Conservation (phyloP, 2,888 invertebrate genomes). For the Globia sparganii region DNA sequence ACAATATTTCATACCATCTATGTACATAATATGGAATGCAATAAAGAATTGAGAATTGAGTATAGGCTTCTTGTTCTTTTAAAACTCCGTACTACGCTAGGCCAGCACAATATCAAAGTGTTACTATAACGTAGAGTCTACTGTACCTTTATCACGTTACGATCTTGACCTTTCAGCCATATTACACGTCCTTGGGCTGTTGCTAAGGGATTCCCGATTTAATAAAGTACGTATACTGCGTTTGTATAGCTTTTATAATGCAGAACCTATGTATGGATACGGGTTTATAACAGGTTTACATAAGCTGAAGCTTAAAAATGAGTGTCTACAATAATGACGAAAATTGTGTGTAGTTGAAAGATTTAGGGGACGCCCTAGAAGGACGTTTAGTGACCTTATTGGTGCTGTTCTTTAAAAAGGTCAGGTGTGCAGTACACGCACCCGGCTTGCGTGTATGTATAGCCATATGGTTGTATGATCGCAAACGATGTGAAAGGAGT, state of each 20-base stretch:
- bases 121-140: not conserved
- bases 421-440: not conserved
- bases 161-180: slow-evolving; percentile 29
- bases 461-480: too few relatives aligned
- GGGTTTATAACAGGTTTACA: not conserved
- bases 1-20: too few relatives aligned
- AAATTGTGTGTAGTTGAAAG: not conserved
- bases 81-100: not conserved
- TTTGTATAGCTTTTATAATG: not conserved
- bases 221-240: not conserved
- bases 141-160: slow-evolving; percentile 4
- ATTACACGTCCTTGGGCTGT: not conserved
- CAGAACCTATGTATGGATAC: not conserved
- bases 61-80: too few relatives aligned
- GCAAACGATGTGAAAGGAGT: not conserved
- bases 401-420: not conserved
- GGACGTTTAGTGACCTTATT: not conserved
- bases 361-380: not conserved
- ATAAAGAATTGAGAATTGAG: too few relatives aligned
- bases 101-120: not conserved
- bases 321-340: not conserved
- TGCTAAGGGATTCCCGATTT: not conserved
- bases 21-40: too few relatives aligned
- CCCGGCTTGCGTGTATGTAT: too few relatives aligned
- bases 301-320: not conserved